A percentile compares a stretch with the other conserved stretches of the same genome.
Evolutionary conservation across 2,888 invertebrate genomes (phyloP).

Genomic region (Ernsta delagoae): DNA sequence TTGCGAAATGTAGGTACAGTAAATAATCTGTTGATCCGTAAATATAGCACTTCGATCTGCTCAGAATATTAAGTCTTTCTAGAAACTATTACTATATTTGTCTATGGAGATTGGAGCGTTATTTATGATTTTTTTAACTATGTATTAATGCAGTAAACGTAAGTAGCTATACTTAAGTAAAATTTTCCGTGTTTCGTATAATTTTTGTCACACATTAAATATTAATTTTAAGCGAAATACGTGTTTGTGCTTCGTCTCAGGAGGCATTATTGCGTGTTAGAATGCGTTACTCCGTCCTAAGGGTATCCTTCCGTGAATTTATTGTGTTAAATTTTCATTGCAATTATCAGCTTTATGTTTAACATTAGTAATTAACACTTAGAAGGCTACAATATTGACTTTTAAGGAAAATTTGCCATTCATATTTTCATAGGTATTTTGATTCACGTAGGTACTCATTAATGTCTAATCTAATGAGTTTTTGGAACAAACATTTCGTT

Average conservation of each 20-base stretch:
- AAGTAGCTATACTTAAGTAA: too few species aligned
- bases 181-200: too few species aligned
- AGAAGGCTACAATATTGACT: not conserved
- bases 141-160: too few species aligned
- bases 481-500: too few species aligned
- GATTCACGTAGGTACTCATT: too few species aligned
- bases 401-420: not conserved
- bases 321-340: conserved; percentile 8
- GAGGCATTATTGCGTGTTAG: conserved; percentile 15
- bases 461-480: too few species aligned
- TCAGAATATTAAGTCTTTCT: not conserved
- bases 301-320: conserved; percentile 2
- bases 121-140: too few species aligned
- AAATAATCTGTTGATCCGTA: conserved; percentile 21
- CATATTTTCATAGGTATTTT: not conserved
- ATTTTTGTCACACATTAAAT: not conserved
- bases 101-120: too few species aligned
- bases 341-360: not conserved
- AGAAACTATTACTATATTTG: not conserved
- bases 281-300: conserved; percentile 9
- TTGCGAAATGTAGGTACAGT: not conserved
- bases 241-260: conserved; percentile 8
- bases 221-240: conserved; percentile 8
- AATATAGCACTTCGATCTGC: not conserved
- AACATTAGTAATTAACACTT: not conserved